Evolutionary conservation across 1,140 invertebrate genomes (phyloP).

Genomic region (Archegozetes longisetosus): DNA sequence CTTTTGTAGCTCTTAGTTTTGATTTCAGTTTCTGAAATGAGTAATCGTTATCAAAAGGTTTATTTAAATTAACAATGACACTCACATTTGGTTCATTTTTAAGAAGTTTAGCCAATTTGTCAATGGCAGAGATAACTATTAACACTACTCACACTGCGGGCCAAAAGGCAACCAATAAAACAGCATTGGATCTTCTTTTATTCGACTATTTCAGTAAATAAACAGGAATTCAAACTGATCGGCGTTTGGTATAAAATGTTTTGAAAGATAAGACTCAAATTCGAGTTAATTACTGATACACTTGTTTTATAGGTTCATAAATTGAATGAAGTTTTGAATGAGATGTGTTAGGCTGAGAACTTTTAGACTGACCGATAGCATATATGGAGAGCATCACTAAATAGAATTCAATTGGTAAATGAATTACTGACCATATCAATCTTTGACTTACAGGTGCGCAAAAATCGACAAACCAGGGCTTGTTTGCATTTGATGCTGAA

Average conservation of each 20-base stretch:
- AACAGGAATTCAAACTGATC: constrained; percentile 35
- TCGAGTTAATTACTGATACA: no score
- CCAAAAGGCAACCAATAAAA: constrained; percentile 52
- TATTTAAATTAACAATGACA: constrained; percentile 29
- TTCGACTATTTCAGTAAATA: constrained; percentile 39
- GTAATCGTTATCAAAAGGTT: neutral
- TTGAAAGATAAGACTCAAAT: constrained; percentile 19
- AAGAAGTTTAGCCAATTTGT: constrained; percentile 34
- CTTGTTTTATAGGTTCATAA: constrained; percentile 33
- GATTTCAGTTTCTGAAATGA: neutral
- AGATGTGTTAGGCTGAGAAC: constrained; percentile 43
- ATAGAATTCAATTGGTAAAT: constrained; percentile 6
- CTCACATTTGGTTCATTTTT: constrained; percentile 31
- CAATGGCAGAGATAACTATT: constrained; percentile 45
- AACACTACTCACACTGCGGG: constrained; percentile 50
- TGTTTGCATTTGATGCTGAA: constrained; percentile 25
- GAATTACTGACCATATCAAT: constrained; percentile 7
- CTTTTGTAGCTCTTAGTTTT: neutral
- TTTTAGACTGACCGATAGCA: no score
- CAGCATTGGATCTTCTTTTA: constrained; percentile 30
- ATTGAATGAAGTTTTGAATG: constrained; percentile 46
- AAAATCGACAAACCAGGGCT: constrained; percentile 57
- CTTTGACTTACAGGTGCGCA: constrained; percentile 45
- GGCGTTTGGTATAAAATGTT: constrained; percentile 40
- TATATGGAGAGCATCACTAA: constrained; percentile 62